Conservation (phyloP, 2,797 vertebrate genomes). For the Lemur catta region DNA sequence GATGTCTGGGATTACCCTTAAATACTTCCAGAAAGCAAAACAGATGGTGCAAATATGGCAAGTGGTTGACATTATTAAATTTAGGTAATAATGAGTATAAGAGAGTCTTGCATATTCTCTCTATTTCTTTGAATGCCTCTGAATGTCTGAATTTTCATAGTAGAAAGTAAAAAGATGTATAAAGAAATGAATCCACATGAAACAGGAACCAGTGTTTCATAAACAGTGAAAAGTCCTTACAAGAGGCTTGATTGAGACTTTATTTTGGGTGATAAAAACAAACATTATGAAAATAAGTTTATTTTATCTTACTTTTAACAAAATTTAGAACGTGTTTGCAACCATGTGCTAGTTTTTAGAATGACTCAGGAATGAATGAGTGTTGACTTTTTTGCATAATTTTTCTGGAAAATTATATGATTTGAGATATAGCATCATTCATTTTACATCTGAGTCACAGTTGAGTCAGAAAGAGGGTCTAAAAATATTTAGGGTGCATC, state of each 20-base stretch:
- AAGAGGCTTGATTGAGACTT: neutral
- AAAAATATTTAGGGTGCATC: neutral
- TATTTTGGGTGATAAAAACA: neutral
- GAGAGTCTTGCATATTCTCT: neutral
- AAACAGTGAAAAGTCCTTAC: neutral
- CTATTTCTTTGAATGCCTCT: neutral
- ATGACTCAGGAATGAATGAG: neutral
- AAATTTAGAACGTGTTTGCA: neutral
- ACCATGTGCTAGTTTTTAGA: neutral
- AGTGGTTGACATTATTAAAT: neutral
- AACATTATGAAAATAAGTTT: neutral
- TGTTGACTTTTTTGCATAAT: neutral
- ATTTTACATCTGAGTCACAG: neutral
- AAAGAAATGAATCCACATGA: neutral
- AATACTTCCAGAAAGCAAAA: neutral
- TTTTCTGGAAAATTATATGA: neutral
- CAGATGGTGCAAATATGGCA: neutral
- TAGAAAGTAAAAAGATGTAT: neutral
- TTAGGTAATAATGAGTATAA: neutral
- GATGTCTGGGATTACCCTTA: neutral
- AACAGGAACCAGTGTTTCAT: neutral
- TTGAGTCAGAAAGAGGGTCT: neutral
- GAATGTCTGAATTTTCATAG: slow-evolving; percentile 14
- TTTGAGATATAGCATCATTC: neutral
- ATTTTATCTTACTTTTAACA: neutral